phyloP scores from a whole-genome alignment of 2,113 vertebrate genomes.

The Muscicapa adusta region DNA sequence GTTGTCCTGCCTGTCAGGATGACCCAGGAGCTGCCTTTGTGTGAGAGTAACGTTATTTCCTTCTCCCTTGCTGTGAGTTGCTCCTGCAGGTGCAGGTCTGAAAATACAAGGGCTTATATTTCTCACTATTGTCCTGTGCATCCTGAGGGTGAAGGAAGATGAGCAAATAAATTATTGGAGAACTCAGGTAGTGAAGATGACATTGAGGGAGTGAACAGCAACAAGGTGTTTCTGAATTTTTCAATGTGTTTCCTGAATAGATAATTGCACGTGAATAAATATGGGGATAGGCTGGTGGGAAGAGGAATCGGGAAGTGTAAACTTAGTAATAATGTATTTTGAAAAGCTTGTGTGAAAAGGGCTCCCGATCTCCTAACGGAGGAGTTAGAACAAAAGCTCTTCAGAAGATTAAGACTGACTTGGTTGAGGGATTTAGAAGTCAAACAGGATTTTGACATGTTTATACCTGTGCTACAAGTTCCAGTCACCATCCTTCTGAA shows the following conservation, averaged over 20 bases:
- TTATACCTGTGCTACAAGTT: neutral
- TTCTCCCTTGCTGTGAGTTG: neutral
- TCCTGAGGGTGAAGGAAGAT: neutral
- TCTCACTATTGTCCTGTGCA: neutral
- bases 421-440: neutral
- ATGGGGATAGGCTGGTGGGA: neutral
- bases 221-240: neutral
- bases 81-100: neutral
- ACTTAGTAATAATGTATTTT: neutral
- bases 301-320: neutral
- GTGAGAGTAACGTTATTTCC: neutral
- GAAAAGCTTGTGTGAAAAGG: neutral
- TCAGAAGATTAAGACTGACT: neutral
- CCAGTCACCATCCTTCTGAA: neutral
- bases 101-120: rapidly evolving
- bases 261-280: neutral
- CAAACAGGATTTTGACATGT: neutral
- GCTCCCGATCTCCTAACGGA: neutral
- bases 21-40: too few species aligned
- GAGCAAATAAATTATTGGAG: neutral
- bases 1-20: rapidly evolving
- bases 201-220: neutral
- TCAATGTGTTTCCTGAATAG: neutral
- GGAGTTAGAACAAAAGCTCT: neutral
- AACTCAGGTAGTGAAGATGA: neutral